Percentiles rank a stretch among this genome's conserved stretches.
These are phyloP conservation scores for Intellagama lesueurii DNA, from an alignment of 2,797 vertebrate species.

Conservation along the genomic window DNA sequence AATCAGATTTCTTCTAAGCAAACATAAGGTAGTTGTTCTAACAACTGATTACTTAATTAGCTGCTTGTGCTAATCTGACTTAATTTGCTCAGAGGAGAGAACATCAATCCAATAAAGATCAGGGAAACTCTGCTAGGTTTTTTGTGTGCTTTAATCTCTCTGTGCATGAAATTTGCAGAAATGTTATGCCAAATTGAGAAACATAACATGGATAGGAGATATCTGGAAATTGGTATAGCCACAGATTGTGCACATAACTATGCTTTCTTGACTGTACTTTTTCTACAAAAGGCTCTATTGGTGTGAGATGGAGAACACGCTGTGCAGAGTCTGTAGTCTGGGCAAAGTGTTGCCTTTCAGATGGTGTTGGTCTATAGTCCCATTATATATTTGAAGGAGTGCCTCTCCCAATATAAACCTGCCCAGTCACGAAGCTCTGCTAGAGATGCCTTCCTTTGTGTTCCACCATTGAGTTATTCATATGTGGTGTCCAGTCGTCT, in stretches of 20 bases:
- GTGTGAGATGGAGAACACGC: neutral
- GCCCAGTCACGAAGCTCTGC: too few relatives aligned
- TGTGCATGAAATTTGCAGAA: neutral
- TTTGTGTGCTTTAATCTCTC: neutral
- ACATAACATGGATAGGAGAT: accelerated
- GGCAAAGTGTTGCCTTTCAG: neutral
- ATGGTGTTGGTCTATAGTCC: too few relatives aligned
- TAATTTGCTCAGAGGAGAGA: slow-evolving; percentile 15
- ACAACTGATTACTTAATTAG: slow-evolving; percentile 38
- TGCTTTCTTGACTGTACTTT: neutral
- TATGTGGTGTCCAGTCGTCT: too few relatives aligned
- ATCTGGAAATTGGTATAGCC: neutral
- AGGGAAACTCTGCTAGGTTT: neutral
- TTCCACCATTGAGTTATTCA: too few relatives aligned
- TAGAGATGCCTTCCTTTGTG: too few relatives aligned
- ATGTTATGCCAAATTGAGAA: neutral
- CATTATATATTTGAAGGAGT: too few relatives aligned
- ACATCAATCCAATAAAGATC: slow-evolving; percentile 17
- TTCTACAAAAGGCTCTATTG: neutral
- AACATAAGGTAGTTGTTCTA: neutral
- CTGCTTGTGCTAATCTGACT: neutral
- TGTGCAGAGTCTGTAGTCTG: neutral
- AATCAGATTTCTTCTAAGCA: neutral
- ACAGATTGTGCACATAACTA: accelerated
- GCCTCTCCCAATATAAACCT: too few relatives aligned